Conservation (phyloP, 2,888 invertebrate species). For the Pristionchus mayeri region DNA sequence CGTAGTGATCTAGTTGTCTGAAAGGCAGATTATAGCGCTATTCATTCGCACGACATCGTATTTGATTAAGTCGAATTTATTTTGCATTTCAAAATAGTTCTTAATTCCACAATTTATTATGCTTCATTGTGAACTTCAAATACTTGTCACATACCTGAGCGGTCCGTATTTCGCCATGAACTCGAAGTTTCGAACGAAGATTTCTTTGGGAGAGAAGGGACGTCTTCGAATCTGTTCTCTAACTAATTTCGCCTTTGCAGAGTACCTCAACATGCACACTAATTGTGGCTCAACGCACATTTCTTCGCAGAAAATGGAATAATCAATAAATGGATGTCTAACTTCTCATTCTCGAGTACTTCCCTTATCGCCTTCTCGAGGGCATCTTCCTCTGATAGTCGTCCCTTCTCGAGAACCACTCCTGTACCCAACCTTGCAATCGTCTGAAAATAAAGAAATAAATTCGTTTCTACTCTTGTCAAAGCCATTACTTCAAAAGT, state of each 20-base stretch:
- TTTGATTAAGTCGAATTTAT: too few relatives aligned
- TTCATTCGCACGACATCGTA: too few relatives aligned
- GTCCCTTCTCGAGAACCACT: not conserved
- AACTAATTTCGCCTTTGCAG: not conserved
- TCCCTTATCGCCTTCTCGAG: not conserved
- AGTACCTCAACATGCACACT: too few relatives aligned
- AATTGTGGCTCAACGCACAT: too few relatives aligned
- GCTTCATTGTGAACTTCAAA: too few relatives aligned
- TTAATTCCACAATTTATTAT: too few relatives aligned
- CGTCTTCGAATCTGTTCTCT: conserved; percentile 24
- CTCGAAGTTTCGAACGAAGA: conserved; percentile 23
- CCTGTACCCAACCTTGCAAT: conserved; percentile 24
- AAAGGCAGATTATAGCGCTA: too few relatives aligned
- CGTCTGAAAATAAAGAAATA: not conserved
- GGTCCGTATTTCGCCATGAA: conserved; percentile 46
- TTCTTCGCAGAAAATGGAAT: too few relatives aligned
- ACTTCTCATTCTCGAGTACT: not conserved
- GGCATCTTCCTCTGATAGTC: not conserved
- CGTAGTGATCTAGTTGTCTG: conserved; percentile 8
- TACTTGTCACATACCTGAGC: not conserved
- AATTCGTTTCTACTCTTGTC: too few relatives aligned
- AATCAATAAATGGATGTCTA: too few relatives aligned
- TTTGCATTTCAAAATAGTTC: too few relatives aligned
- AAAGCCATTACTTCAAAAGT: too few relatives aligned
- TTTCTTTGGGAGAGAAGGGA: conserved; percentile 9